Percentiles rank a stretch among this genome's conserved stretches.
Evolutionary conservation across 2,888 invertebrate species (phyloP).

Genomic region (Octodonta nipae): DNA sequence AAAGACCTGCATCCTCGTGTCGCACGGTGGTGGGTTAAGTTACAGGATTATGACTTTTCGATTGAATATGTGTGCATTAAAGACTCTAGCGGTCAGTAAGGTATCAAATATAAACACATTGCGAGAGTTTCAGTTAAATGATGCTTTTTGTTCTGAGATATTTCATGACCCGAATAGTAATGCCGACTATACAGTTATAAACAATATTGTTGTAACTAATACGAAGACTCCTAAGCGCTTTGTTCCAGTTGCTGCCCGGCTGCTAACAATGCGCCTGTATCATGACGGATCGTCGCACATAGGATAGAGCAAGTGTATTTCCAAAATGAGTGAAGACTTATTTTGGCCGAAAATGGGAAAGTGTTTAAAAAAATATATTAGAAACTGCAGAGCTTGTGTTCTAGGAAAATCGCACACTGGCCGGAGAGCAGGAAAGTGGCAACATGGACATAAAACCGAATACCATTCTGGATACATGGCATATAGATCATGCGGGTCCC

Average conservation of each 20-base stretch:
- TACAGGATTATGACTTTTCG: conserved; percentile 17
- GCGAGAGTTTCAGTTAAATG: conserved; percentile 7
- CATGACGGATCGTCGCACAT: conserved; percentile 8
- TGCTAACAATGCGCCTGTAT: conserved; percentile 7
- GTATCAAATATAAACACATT: conserved; percentile 3
- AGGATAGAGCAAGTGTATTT: no score
- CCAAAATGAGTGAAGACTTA: no score
- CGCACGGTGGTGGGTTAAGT: conserved; percentile 17
- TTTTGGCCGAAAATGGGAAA: no score
- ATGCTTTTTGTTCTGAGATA: conserved; percentile 7
- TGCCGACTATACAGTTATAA: background rate
- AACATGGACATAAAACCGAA: no score
- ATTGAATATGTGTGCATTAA: conserved; percentile 13
- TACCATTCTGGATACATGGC: no score
- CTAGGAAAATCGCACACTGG: no score
- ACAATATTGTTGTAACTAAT: background rate
- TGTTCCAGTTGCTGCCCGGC: conserved; percentile 12
- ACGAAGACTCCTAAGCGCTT: conserved; percentile 6
- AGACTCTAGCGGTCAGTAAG: conserved; percentile 1
- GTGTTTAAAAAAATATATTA: no score
- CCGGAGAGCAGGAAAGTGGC: no score
- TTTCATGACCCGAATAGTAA: conserved; percentile 6
- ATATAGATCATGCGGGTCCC: no score
- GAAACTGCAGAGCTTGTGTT: no score
- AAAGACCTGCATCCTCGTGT: conserved; percentile 12